A percentile compares a stretch with the other conserved stretches of the same genome.
Evolutionary conservation across 2,797 vertebrate genomes (phyloP).

Genomic region (Sciurus carolinensis): DNA sequence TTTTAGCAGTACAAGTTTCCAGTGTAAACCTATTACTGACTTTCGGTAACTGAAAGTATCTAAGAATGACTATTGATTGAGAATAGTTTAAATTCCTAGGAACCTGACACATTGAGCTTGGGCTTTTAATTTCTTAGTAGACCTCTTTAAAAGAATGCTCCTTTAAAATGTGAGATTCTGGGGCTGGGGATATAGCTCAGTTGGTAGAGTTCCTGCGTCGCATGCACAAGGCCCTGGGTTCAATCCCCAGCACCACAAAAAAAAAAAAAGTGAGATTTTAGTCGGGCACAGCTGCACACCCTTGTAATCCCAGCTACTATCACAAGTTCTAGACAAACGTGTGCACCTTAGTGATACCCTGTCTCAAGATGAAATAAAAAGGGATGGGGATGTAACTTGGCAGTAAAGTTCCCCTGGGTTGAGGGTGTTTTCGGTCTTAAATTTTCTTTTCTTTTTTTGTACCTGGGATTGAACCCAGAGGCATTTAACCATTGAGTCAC

Average conservation of each 20-base stretch:
- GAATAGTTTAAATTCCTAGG: background rate
- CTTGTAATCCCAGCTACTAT: background rate
- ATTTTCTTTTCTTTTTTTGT: too few species aligned
- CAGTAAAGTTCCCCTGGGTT: background rate
- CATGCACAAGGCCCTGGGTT: too few species aligned
- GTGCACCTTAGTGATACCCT: background rate
- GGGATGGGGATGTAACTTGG: background rate
- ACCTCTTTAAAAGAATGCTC: background rate
- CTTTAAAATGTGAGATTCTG: background rate
- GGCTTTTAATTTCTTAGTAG: background rate
- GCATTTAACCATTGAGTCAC: too few species aligned
- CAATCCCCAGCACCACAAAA: too few species aligned
- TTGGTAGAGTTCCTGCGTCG: too few species aligned
- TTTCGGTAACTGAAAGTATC: slow-evolving; percentile 38
- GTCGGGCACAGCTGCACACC: too few species aligned
- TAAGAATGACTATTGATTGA: background rate
- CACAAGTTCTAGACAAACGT: too few species aligned
- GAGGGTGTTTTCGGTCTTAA: background rate
- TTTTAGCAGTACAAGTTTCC: background rate
- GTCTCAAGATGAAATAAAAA: background rate
- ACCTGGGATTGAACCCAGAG: too few species aligned
- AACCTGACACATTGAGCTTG: background rate
- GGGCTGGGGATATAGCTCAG: too few species aligned
- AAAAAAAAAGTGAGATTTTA: background rate
- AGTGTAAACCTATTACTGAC: background rate